A percentile compares a stretch with the other conserved stretches of the same genome.
phyloP scores from a whole-genome alignment of 2,888 invertebrate species.

The Oconnorella tubifera region DNA sequence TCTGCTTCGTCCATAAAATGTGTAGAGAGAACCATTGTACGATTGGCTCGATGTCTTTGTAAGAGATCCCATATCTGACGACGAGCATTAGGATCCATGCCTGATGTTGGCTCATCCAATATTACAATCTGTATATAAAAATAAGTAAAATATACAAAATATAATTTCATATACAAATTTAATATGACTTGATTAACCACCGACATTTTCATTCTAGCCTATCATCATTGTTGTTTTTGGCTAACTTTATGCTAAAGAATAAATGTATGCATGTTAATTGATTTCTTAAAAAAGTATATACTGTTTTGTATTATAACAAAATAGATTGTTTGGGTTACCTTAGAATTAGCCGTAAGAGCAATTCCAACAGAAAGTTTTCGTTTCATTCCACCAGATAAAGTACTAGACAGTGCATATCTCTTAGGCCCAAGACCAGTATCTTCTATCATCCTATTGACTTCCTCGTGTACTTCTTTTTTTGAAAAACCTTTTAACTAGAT shows the following conservation, averaged over 20 bases:
- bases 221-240: no score
- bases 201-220: not conserved
- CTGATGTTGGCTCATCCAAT: slow-evolving; percentile 60
- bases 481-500: slow-evolving; percentile 28
- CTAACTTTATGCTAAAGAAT: no score
- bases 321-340: slow-evolving; percentile 41
- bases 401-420: slow-evolving; percentile 35
- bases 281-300: no score
- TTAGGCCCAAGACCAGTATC: slow-evolving; percentile 35
- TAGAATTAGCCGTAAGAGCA: slow-evolving; percentile 52
- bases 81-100: slow-evolving; percentile 62
- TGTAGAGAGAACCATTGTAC: slow-evolving; percentile 72
- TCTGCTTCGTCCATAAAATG: slow-evolving; percentile 89
- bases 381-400: slow-evolving; percentile 52
- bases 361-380: slow-evolving; percentile 52
- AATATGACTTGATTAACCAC: no score
- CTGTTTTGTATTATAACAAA: no score
- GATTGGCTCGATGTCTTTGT: slow-evolving; percentile 62
- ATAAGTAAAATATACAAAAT: no score
- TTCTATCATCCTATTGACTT: slow-evolving; percentile 35
- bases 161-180: no score
- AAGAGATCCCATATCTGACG: slow-evolving; percentile 72
- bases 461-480: slow-evolving; percentile 32
- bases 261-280: no score
- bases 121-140: slow-evolving; percentile 48